phyloP scores from a whole-genome alignment of 1,140 invertebrate species.

The Pectinophora gossypiella region DNA sequence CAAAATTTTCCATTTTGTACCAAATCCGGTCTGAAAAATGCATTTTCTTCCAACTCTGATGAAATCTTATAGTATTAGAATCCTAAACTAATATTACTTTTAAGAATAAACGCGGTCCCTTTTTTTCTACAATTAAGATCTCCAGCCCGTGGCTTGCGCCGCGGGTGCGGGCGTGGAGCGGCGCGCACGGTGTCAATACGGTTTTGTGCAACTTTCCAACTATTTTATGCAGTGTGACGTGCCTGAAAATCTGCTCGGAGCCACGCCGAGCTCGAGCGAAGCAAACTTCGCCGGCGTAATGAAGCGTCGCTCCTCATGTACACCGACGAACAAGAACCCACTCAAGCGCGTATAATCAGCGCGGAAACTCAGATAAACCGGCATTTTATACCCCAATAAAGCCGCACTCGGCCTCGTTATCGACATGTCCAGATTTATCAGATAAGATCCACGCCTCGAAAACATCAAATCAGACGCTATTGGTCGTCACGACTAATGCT shows the following conservation, averaged over 20 bases:
- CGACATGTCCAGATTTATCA: background rate
- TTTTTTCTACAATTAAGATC: no score
- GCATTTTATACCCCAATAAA: background rate
- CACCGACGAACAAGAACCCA: no score
- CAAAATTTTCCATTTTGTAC: no score
- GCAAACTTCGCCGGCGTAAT: background rate
- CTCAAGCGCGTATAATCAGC: background rate
- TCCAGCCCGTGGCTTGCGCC: no score
- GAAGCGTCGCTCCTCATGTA: background rate
- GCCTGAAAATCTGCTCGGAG: background rate
- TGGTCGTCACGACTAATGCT: background rate
- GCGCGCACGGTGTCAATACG: slow-evolving; percentile 15
- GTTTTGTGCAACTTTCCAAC: slow-evolving; percentile 13
- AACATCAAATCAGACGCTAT: background rate
- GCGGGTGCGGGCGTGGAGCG: background rate
- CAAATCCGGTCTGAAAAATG: no score
- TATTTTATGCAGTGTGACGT: slow-evolving; percentile 9
- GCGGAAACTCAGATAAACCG: background rate
- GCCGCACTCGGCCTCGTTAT: background rate
- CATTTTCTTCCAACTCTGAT: no score
- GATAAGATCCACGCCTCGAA: background rate
- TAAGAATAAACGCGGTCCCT: no score
- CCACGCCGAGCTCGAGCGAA: background rate
- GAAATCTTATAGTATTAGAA: no score
- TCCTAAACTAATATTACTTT: no score